phyloP scores from a whole-genome alignment of 1,140 invertebrate genomes.

The Chrysopa pallens region DNA sequence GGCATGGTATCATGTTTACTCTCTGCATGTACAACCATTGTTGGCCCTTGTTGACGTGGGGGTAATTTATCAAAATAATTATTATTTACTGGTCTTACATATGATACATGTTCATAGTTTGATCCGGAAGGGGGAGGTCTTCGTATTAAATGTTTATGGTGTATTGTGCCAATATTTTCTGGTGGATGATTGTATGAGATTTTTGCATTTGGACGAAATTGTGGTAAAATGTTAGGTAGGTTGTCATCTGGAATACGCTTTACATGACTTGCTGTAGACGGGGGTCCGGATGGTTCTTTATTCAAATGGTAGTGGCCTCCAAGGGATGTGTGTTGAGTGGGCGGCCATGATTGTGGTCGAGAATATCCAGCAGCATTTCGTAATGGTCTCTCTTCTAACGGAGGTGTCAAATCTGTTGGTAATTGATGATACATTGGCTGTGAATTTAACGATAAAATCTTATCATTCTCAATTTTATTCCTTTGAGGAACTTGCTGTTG shows the following conservation, averaged over 20 bases:
- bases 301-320: constrained; percentile 18
- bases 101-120: constrained; percentile 13
- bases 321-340: constrained; percentile 8
- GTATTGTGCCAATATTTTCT: constrained; percentile 22
- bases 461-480: too few relatives aligned
- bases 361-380: constrained; percentile 8
- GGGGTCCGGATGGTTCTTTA: constrained; percentile 18
- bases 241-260: constrained; percentile 22
- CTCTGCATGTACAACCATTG: constrained; percentile 8
- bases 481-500: constrained; percentile 2
- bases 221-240: constrained; percentile 48
- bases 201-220: constrained; percentile 48
- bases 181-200: constrained; percentile 29
- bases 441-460: constrained; percentile 18
- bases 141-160: constrained; percentile 13
- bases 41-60: constrained; percentile 25
- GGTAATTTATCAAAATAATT: constrained; percentile 24
- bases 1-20: background rate
- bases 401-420: constrained; percentile 20
- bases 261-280: constrained; percentile 14
- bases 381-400: constrained; percentile 12
- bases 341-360: constrained; percentile 19
- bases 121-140: constrained; percentile 19
- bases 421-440: constrained; percentile 23
- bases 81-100: too few relatives aligned